Evolutionary conservation across 37 sponge, comb jelly and placozoan species (phyloP), one percentile per base, ranked within the genome.

Genomic region (Aphrocallistes beatrix): DNA sequence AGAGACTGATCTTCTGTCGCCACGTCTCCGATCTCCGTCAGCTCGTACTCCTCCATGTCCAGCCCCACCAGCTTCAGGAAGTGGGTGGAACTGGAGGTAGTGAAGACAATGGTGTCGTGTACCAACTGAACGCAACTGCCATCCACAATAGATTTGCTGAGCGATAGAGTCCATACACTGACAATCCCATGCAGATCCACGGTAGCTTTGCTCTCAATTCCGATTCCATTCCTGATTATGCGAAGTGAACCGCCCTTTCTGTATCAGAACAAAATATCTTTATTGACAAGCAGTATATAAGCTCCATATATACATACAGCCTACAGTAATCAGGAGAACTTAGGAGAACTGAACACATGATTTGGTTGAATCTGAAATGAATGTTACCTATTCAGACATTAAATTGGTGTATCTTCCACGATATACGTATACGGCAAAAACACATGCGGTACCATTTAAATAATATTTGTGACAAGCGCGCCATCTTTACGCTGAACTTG

Each of bases 41-140:
- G 95, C 86, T 97, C 97, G 36, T 94, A 88, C 87, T 97, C 97
- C 83, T 93, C 94, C 21, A 93, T 95, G 39, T 83, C 84, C 39
- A 97, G 82, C 36, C 86, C 87, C 39, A 96, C 10, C 83, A 82
- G 39, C 23, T 37, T 3, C 10, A 82, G 6, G 38, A 82, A 82
- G 83, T 23, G 17, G 38, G 75, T 60, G 75, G 10, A 25, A 13
- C n/a, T 25, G 32, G n/a, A 19, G 34, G 75, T 25, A 30, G 75
- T 60, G 34, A 25, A 60, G 28, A 60, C 75, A 13, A 60, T 60
- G 34, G 75, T 60, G 75, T 60, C 75, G 34, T 60, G 75, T 13
- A 16, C 45, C 45, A 42, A 13, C 45, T 81, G 81, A 17, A 9
- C 81, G 81, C 37, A 81, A 16, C 13, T 16, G 16, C 81, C 81